These are phyloP conservation scores for Archilochus colubris DNA, from an alignment of 2,113 vertebrate species.

Conservation along the genomic window DNA sequence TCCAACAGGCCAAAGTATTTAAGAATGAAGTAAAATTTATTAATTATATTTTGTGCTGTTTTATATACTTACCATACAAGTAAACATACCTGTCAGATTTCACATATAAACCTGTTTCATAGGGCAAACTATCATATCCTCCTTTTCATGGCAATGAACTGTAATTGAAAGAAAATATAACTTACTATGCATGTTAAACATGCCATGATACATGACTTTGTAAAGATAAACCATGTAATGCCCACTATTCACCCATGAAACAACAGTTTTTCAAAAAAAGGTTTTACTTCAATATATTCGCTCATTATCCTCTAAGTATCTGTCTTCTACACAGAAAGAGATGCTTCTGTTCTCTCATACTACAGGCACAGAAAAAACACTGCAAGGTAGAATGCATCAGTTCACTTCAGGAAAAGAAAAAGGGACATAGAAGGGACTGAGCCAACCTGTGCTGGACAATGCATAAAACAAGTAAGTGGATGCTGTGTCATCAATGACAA, in stretches of 20 bases:
- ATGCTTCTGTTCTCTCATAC: not conserved
- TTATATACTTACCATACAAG: not conserved
- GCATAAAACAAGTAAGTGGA: not conserved
- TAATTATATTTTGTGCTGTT: not conserved
- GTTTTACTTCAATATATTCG: not conserved
- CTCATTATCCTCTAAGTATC: not conserved
- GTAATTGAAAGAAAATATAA: constrained; percentile 40
- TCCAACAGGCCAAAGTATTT: not conserved
- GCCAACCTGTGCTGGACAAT: not conserved
- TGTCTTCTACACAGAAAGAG: not conserved
- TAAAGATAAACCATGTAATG: not conserved
- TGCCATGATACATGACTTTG: not conserved
- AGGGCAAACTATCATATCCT: constrained; percentile 76
- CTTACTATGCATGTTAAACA: constrained; percentile 3
- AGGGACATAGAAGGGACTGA: not conserved
- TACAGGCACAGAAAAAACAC: not conserved
- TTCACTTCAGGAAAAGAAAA: not conserved
- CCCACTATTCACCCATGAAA: not conserved
- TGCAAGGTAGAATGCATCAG: not conserved
- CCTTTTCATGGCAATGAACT: constrained; percentile 79
- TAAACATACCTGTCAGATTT: constrained; percentile 76
- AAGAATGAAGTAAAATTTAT: not conserved
- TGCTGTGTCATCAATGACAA: not conserved
- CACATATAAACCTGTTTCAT: constrained; percentile 78
- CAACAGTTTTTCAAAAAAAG: not conserved